A percentile compares a stretch with the other conserved stretches of the same genome.
Conservation (phyloP, 1,140 invertebrate species). For the Microplitis mediator region DNA sequence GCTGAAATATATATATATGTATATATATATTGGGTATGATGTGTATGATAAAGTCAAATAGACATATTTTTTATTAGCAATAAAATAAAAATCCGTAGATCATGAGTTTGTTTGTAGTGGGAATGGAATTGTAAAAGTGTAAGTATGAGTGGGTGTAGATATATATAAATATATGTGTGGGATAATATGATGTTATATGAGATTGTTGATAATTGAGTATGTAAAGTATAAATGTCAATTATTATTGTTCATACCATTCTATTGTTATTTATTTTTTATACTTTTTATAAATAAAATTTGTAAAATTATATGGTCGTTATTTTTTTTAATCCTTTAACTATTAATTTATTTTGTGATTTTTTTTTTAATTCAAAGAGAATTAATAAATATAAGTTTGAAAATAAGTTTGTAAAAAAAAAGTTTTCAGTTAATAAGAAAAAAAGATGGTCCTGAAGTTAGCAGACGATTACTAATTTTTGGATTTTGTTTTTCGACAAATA, state of each 20-base stretch:
- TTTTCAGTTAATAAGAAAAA: too few species aligned
- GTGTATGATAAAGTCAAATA: background rate
- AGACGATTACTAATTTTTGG: too few species aligned
- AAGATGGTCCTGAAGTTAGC: too few species aligned
- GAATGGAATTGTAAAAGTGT: conserved; percentile 1
- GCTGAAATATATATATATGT: conserved; percentile 18
- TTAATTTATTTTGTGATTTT: background rate
- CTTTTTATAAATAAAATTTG: conserved; percentile 25
- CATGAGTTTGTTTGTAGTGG: background rate
- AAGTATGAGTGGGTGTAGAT: background rate
- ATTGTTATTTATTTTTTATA: conserved; percentile 30
- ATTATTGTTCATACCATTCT: conserved; percentile 11
- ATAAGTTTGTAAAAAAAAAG: too few species aligned
- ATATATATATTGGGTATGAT: background rate
- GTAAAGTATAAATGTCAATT: background rate
- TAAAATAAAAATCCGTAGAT: background rate
- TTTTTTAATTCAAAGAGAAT: background rate
- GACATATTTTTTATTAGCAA: background rate
- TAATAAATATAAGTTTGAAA: too few species aligned
- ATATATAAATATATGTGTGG: too few species aligned
- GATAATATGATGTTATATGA: too few species aligned
- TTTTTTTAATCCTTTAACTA: background rate
- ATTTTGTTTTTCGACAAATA: too few species aligned
- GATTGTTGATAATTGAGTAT: too few species aligned
- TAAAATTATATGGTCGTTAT: background rate